Evolutionary conservation across 2,888 invertebrate genomes (phyloP), one percentile per base, ranked within the genome.

Genomic region (Balanococcus diminutus): DNA sequence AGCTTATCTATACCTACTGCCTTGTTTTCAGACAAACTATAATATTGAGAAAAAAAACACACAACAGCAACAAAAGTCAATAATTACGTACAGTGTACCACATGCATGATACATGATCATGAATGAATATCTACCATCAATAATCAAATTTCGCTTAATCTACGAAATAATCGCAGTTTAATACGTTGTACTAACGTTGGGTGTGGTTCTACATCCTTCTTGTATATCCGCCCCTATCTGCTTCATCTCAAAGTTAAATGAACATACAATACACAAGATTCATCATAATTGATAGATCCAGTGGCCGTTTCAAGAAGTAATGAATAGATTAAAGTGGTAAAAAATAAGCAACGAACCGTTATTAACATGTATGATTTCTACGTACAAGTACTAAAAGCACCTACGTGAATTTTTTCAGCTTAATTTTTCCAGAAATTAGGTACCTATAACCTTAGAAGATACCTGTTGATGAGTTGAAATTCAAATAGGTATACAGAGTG

Each of bases 251-350:
- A 28, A 79, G 36, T 72, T 79, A 36, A 79, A 79, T 19, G 75
- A 36, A 79, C 36, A 72, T 72, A 31, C 31, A 28, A 72, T 72
- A 79, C 36, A 19, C 36, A 32, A 36, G 75, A 79, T 79, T 11
- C n/a, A 79, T 79, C 75, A 79, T 79, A 36, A 79, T 79, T 36
- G 75, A 79, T 79, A 79, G 75, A 32, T 36, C 75, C 75, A 79
- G 75, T 79, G 75, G 75, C 75, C 75, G 32, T 72, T 31, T n/a
- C 75, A 22, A 28, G n/a, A 67, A 79, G 36, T 79, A 79, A 31
- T 79, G 75, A 79, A 79, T 28, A 25, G 14, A 19, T 36, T 79
- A 32, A 19, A 28, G 75, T 79, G 25, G 36, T 36, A 79, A 79
- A 79, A 79, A 79, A 19, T 32, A 79, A 79, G 36, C 75, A 4